A percentile compares a stretch with the other conserved stretches of the same genome.
Evolutionary conservation across 2,888 invertebrate genomes (phyloP).

Genomic region (Hirtodrosophila alboralis): DNA sequence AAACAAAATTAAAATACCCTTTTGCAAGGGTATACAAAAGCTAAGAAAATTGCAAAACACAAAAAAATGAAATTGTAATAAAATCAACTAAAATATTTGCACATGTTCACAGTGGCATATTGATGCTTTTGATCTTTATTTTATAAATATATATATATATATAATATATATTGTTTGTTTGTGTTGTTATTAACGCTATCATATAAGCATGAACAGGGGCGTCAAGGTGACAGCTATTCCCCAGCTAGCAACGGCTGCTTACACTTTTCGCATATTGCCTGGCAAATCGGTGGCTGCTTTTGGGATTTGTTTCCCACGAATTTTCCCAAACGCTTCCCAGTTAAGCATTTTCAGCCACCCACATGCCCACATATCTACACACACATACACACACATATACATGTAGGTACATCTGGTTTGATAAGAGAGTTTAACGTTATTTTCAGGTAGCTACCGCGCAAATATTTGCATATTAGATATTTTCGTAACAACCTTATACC

Average conservation of each 20-base stretch:
- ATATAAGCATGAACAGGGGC: background rate
- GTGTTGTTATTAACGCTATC: constrained; percentile 50
- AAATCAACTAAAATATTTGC: constrained; percentile 79
- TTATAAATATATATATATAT: constrained; percentile 7
- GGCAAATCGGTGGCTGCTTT: constrained; percentile 41
- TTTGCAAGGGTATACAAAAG: too few species aligned
- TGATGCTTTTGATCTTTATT: constrained; percentile 76
- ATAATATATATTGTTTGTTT: constrained; percentile 39
- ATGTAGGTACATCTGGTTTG: background rate
- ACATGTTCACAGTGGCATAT: constrained; percentile 63
- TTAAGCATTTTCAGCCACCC: constrained; percentile 48
- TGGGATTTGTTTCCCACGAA: constrained; percentile 42
- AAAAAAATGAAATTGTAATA: constrained; percentile 54
- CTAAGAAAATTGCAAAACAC: constrained; percentile 22
- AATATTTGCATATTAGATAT: constrained; percentile 78
- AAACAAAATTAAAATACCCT: too few species aligned
- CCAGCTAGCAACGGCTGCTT: constrained; percentile 6
- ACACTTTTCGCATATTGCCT: constrained; percentile 41
- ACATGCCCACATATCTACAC: constrained; percentile 2
- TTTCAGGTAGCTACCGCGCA: constrained; percentile 73
- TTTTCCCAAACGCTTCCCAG: constrained; percentile 52
- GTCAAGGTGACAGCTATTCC: constrained; percentile 67
- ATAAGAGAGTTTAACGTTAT: constrained; percentile 46
- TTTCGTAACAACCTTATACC: constrained; percentile 70
- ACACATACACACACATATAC: constrained; percentile 3